Conservation (phyloP, 1,140 invertebrate species). For the Drosophila neocordata region DNA sequence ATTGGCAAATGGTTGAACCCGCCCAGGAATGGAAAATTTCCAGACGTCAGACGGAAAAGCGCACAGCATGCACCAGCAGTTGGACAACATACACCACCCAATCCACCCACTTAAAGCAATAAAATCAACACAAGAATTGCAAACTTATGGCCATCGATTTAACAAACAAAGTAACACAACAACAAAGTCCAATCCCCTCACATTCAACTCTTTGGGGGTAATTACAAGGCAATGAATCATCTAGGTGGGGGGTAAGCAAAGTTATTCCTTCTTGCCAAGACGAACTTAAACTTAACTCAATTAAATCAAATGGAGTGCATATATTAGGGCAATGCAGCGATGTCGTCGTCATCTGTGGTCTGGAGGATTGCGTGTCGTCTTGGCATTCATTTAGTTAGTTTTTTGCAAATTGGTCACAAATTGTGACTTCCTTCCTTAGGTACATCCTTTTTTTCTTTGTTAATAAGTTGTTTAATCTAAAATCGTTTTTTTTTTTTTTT, state of each 20-base stretch:
- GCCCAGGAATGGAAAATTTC: slow-evolving; percentile 42
- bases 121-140: slow-evolving; percentile 4
- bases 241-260: neutral
- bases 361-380: neutral
- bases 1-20: slow-evolving; percentile 11
- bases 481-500: too few relatives aligned
- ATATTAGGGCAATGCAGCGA: slow-evolving; percentile 25
- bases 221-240: slow-evolving; percentile 36
- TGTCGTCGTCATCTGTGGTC: slow-evolving; percentile 11
- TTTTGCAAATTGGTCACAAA: slow-evolving; percentile 5
- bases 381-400: slow-evolving; percentile 9
- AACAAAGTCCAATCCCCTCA: slow-evolving; percentile 16
- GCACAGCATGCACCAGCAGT: slow-evolving; percentile 38
- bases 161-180: slow-evolving; percentile 38
- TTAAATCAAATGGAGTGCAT: slow-evolving; percentile 36
- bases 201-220: slow-evolving; percentile 18
- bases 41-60: slow-evolving; percentile 45
- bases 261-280: neutral
- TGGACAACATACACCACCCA: too few relatives aligned
- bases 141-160: slow-evolving; percentile 45
- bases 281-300: slow-evolving; percentile 35
- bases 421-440: neutral
- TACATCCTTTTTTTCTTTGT: neutral
- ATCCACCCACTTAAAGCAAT: neutral
- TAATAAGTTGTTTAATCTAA: slow-evolving; percentile 9